Base-by-base conservation (phyloP, 2,797 vertebrate genomes). In the Gephyroberyx darwinii region DNA sequence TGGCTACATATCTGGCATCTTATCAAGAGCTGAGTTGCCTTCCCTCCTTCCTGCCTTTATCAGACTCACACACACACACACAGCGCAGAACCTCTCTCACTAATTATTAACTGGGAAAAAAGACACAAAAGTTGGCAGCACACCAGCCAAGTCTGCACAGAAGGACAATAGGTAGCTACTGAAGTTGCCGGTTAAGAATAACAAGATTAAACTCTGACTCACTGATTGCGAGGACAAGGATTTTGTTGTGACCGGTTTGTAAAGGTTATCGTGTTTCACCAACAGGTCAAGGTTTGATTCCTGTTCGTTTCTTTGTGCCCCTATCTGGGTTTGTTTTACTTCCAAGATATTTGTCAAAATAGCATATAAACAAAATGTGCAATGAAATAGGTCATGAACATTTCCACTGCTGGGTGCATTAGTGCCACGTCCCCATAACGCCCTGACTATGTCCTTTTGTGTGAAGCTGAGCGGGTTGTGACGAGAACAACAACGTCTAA, bases 11-110 rank as follows among this genome's bases (percentile, higher is more conserved):
- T 85, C 73, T 84, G 81, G 82, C 78, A 37, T 81, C 67, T 85
- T 88, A 92, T 90, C 87, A 82, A 70, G 61, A 69, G 60, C 74
- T 35, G 43, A 76, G 80, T 79, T 80, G 82, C 73, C 83, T 87
- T 83, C 79, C 85, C 87, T 85, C 75, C 80, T 87, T 92, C 86
- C 91, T 91, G 82, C 65, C 81, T 88, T 93, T 94, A 93, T 94
- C 93, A 90, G 80, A 88, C 81, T 76, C 80, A 60, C 74, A 81
- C 26, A 26, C 26, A 26, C 26, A 26, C 85, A 88, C 85, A 85
- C 14, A 58, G 66, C 17, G 55, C 69, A 75, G 54, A 83, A 72
- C 17, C 58, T 69, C 81, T 83, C 64, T 75, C 54, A 17, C 56
- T 62, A 90, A 92, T 91, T 85, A 91, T 91, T 89, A 90, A 90